Evolutionary conservation across 2,888 invertebrate species (phyloP).

Genomic region (Scelioninae gen. 1): DNA sequence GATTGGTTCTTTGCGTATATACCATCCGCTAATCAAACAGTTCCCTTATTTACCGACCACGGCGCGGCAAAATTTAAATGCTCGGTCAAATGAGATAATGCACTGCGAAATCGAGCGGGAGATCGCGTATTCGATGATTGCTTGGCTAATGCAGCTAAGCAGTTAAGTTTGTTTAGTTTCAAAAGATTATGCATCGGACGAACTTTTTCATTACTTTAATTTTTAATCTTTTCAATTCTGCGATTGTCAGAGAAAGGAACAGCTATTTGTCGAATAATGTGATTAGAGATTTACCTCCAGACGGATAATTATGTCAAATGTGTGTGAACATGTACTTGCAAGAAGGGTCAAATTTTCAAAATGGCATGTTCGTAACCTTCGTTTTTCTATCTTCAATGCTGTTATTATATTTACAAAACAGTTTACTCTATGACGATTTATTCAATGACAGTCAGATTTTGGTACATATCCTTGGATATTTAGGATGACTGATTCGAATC

Average conservation of each 20-base stretch:
- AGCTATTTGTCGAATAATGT: constrained; percentile 62
- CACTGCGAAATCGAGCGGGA: constrained; percentile 59
- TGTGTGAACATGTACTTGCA: constrained; percentile 46
- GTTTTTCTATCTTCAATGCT: background rate
- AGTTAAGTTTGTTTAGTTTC: constrained; percentile 40
- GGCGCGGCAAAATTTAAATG: constrained; percentile 41
- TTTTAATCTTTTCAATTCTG: constrained; percentile 39
- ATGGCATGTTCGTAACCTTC: background rate
- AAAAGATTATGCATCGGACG: constrained; percentile 57
- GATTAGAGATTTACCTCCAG: constrained; percentile 51
- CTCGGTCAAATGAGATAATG: constrained; percentile 31
- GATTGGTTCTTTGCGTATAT: constrained; percentile 19
- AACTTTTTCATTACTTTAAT: constrained; percentile 38
- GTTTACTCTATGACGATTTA: background rate
- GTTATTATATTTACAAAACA: background rate
- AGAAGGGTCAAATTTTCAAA: constrained; percentile 38
- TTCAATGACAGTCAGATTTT: too few relatives aligned
- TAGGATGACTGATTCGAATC: too few relatives aligned
- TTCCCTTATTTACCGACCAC: constrained; percentile 35
- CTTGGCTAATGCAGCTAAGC: constrained; percentile 55
- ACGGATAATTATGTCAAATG: constrained; percentile 61
- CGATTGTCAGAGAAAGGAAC: constrained; percentile 69
- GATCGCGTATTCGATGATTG: constrained; percentile 46
- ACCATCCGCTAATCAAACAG: constrained; percentile 26
- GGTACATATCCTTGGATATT: too few relatives aligned